phyloP scores from a whole-genome alignment of 2,888 invertebrate species.

The Opisthograptis luteolata region DNA sequence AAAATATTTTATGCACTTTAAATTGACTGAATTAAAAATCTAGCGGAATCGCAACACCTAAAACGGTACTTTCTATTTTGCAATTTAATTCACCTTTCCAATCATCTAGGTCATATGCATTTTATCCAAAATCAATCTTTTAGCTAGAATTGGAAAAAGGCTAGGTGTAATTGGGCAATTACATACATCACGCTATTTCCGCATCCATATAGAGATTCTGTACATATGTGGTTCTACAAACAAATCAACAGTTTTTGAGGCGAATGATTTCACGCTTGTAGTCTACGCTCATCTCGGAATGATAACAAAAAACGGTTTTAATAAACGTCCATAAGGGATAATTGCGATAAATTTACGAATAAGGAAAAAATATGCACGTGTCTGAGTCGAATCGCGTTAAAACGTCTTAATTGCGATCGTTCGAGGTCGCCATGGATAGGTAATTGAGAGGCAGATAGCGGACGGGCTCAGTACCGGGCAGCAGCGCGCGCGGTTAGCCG shows the following conservation, averaged over 20 bases:
- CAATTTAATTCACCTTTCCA: slow-evolving; percentile 18
- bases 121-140: slow-evolving; percentile 36
- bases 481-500: slow-evolving; percentile 4
- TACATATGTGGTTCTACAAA: slow-evolving; percentile 40
- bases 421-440: slow-evolving; percentile 66
- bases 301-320: slow-evolving; percentile 68
- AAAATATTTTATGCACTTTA: background rate
- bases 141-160: slow-evolving; percentile 43
- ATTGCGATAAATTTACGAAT: slow-evolving; percentile 76
- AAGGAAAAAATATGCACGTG: slow-evolving; percentile 78
- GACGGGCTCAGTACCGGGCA: background rate
- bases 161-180: slow-evolving; percentile 54
- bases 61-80: slow-evolving; percentile 31
- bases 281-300: slow-evolving; percentile 61
- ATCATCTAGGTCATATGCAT: slow-evolving; percentile 40
- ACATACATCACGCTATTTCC: slow-evolving; percentile 51
- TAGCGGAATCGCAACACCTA: background rate
- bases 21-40: background rate
- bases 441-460: slow-evolving; percentile 50
- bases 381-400: slow-evolving; percentile 79
- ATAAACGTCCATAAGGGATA: slow-evolving; percentile 73
- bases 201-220: slow-evolving; percentile 41
- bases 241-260: slow-evolving; percentile 54
- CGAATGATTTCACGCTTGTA: slow-evolving; percentile 69
- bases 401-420: slow-evolving; percentile 76